Evolutionary conservation across 2,888 invertebrate species (phyloP).

Genomic region (Cheilosia grossa): DNA sequence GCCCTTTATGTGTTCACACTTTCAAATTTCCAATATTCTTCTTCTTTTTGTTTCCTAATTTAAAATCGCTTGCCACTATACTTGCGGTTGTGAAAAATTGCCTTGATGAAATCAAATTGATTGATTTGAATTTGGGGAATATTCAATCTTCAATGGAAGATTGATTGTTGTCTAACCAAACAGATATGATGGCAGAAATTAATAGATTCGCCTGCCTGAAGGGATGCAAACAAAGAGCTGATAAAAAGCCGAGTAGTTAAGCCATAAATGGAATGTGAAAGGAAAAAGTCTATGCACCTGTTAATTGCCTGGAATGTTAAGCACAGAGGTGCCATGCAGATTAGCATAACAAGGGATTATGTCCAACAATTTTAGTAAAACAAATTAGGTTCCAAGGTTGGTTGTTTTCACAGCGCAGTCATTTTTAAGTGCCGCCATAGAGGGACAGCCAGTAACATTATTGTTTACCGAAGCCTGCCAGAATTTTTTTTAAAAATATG

Average conservation of each 20-base stretch:
- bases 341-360: conserved; percentile 2
- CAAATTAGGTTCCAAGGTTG: neutral
- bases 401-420: too few species aligned
- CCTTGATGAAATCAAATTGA: conserved; percentile 18
- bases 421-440: too few species aligned
- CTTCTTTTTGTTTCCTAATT: conserved; percentile 5
- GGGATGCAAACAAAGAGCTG: neutral
- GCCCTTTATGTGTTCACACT: conserved; percentile 33
- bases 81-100: neutral
- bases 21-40: conserved; percentile 1
- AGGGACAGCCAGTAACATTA: too few species aligned
- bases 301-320: neutral
- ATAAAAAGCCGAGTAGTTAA: neutral
- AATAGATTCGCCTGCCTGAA: neutral
- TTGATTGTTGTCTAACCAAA: conserved; percentile 11
- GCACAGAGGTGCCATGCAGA: conserved; percentile 6
- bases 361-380: neutral
- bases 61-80: conserved; percentile 9
- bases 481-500: too few species aligned
- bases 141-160: conserved; percentile 23
- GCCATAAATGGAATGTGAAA: neutral
- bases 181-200: neutral
- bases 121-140: conserved; percentile 25
- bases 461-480: too few species aligned
- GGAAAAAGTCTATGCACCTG: neutral